These are phyloP conservation scores for Eristalinus aeneus DNA, from an alignment of 2,888 invertebrate species.

Conservation along the genomic window DNA sequence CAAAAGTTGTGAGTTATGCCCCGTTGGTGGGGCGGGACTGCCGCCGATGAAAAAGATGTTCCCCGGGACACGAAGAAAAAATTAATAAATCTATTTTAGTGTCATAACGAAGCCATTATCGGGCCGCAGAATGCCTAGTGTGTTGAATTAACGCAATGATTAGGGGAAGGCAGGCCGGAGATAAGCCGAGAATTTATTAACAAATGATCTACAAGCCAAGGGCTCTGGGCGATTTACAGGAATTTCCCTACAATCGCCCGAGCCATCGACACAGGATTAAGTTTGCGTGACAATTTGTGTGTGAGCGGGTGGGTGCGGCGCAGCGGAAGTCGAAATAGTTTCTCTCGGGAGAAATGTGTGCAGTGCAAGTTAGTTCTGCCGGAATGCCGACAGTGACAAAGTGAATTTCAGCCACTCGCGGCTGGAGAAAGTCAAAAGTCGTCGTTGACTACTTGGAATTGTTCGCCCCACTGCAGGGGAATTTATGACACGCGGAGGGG, in stretches of 20 bases:
- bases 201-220: conserved; percentile 2
- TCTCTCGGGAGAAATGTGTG: not conserved
- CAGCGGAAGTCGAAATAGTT: not conserved
- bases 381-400: not conserved
- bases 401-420: not conserved
- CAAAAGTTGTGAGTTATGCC: conserved; percentile 47
- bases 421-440: not conserved
- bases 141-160: conserved; percentile 60
- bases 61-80: conserved; percentile 26
- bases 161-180: conserved; percentile 27
- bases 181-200: conserved; percentile 48
- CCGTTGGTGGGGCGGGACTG: conserved; percentile 32
- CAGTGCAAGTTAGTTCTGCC: not conserved
- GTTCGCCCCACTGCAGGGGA: not conserved
- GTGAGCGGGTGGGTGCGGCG: not conserved
- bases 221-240: conserved; percentile 20
- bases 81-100: conserved; percentile 64
- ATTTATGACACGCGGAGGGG: not conserved
- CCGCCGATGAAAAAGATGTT: conserved; percentile 14
- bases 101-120: conserved; percentile 60
- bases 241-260: conserved; percentile 30
- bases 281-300: conserved; percentile 14
- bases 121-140: conserved; percentile 34
- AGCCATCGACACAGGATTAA: conserved; percentile 13
- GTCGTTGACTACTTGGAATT: not conserved